phyloP scores from a whole-genome alignment of 2,113 vertebrate species.

The Rhea pennata region DNA sequence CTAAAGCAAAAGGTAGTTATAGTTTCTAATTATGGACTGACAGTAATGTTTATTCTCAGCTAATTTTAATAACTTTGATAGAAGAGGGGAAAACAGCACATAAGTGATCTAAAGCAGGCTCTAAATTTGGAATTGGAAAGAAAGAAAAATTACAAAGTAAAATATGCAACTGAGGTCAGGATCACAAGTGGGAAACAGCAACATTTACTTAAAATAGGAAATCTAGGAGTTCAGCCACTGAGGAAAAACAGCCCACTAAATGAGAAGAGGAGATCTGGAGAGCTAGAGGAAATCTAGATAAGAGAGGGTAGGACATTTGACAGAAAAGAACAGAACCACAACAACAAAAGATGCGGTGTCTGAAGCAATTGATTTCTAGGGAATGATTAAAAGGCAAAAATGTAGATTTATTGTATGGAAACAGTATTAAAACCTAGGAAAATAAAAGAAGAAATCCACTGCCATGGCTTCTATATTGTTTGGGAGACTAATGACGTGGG shows the following conservation, averaged over 20 bases:
- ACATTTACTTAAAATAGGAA: background rate
- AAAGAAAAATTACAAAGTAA: background rate
- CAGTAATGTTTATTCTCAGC: background rate
- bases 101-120: background rate
- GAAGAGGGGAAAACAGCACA: background rate
- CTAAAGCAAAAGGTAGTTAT: background rate
- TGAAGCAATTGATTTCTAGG: background rate
- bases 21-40: background rate
- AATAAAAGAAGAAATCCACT: background rate
- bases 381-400: background rate
- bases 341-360: background rate
- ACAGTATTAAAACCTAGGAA: background rate
- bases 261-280: background rate
- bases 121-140: background rate
- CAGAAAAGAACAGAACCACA: background rate
- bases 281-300: background rate
- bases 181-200: background rate
- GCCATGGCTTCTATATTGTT: background rate
- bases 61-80: background rate
- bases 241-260: background rate
- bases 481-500: background rate
- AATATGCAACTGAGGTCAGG: background rate
- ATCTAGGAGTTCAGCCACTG: background rate
- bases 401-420: background rate
- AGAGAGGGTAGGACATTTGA: background rate